phyloP scores from a whole-genome alignment of 2,113 vertebrate genomes.

The Xyliphius kryptos region DNA sequence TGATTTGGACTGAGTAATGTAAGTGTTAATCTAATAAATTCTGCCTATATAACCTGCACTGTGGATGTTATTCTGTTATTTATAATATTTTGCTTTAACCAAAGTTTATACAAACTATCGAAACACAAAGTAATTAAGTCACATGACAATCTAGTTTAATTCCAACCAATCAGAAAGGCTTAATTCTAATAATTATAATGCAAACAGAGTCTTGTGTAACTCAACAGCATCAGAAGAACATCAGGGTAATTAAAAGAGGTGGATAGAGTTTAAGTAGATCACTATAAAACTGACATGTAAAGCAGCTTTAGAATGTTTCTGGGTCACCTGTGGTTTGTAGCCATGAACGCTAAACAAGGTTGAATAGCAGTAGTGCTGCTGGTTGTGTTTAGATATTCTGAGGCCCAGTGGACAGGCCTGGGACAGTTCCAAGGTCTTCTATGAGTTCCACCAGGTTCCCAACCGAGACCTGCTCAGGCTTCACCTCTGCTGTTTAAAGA shows the following conservation, averaged over 20 bases:
- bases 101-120: no score
- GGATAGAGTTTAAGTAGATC: neutral
- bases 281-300: neutral
- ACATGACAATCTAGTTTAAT: neutral
- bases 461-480: neutral
- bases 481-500: no score
- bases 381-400: neutral
- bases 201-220: no score
- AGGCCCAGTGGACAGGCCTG: neutral
- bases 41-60: no score
- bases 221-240: no score
- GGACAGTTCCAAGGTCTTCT: neutral
- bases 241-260: no score
- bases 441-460: neutral
- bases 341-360: neutral
- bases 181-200: neutral
- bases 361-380: neutral
- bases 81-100: no score
- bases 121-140: neutral
- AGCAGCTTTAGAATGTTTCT: accelerated
- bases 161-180: neutral
- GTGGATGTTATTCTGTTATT: no score
- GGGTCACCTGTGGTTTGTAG: neutral
- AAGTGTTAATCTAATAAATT: no score
- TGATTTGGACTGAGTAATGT: no score